Conservation (phyloP, 1,140 invertebrate species). For the Dryas iulia region DNA sequence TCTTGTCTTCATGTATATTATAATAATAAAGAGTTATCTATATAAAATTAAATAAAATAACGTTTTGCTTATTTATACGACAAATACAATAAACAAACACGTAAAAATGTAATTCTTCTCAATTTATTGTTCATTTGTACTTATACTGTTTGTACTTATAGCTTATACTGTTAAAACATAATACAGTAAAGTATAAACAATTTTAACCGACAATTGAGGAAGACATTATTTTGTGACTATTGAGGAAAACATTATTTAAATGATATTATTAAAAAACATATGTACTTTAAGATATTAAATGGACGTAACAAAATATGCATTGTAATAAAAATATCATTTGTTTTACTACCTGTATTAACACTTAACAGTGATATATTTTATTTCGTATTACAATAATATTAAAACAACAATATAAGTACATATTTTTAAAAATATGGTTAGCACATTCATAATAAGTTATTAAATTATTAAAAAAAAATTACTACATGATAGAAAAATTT, state of each 20-base stretch:
- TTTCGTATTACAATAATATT: background rate
- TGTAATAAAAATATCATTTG: background rate
- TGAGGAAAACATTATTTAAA: background rate
- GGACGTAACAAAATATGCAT: background rate
- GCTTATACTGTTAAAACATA: background rate
- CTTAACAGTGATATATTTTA: too few species aligned
- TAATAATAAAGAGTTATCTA: too few species aligned
- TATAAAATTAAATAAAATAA: too few species aligned
- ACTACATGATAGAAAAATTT: background rate
- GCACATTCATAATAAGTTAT: too few species aligned
- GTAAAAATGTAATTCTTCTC: too few species aligned
- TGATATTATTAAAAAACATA: background rate
- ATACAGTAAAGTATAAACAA: background rate
- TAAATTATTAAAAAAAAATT: background rate
- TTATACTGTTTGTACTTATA: too few species aligned
- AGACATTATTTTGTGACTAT: slow-evolving; percentile 6
- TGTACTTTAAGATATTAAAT: background rate
- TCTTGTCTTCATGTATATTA: too few species aligned
- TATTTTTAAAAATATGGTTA: too few species aligned
- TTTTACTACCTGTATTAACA: background rate
- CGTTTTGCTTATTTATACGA: too few species aligned
- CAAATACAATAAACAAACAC: too few species aligned
- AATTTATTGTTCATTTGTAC: too few species aligned
- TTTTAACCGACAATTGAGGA: slow-evolving; percentile 1
- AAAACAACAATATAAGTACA: too few species aligned